These are phyloP conservation scores for Falco biarmicus DNA, from an alignment of 2,797 vertebrate genomes.

Conservation along the genomic window DNA sequence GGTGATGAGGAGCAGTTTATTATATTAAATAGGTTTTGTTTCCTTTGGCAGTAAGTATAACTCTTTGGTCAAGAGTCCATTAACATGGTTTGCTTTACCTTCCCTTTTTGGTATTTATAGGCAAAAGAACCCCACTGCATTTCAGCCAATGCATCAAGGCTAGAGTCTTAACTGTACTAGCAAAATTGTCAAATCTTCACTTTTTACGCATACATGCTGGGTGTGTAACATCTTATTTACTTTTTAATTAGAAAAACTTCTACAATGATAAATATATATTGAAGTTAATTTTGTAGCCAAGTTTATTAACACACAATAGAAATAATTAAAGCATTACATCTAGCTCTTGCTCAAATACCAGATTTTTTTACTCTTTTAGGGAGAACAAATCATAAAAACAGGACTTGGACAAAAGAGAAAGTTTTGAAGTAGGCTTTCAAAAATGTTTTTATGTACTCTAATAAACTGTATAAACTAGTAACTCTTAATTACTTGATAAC, in stretches of 20 bases:
- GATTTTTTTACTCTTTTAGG: background rate
- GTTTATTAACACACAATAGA: background rate
- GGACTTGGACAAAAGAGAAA: conserved; percentile 42
- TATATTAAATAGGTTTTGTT: background rate
- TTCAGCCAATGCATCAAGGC: background rate
- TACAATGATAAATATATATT: background rate
- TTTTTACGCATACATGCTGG: background rate
- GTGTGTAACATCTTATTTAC: background rate
- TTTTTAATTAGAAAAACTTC: background rate
- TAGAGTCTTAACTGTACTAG: background rate
- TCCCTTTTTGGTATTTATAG: background rate
- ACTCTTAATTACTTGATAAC: background rate
- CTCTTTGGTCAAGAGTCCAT: background rate
- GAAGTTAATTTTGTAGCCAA: background rate
- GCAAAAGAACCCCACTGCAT: background rate
- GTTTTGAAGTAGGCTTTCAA: background rate
- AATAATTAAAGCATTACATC: background rate
- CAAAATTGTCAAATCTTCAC: background rate
- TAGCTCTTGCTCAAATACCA: background rate
- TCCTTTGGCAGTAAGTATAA: background rate
- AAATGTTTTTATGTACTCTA: background rate
- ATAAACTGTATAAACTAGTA: background rate
- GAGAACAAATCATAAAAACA: conserved; percentile 30
- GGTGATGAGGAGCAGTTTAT: background rate
- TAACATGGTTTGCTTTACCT: background rate